A percentile compares a stretch with the other conserved stretches of the same genome.
Evolutionary conservation across 1,140 invertebrate genomes (phyloP).

Genomic region (Saccostrea glomerata): DNA sequence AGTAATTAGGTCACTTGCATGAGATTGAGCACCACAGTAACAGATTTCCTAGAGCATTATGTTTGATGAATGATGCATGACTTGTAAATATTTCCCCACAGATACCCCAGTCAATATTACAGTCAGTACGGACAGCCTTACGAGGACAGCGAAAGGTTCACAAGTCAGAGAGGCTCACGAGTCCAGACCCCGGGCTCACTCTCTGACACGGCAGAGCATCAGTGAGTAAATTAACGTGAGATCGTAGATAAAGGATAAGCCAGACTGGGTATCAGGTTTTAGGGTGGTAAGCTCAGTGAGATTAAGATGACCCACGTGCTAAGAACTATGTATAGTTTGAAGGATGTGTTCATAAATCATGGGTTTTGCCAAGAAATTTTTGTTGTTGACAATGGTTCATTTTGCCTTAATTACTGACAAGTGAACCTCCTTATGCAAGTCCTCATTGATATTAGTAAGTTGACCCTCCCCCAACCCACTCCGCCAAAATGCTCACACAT

Average conservation of each 20-base stretch:
- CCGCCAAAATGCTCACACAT: too few relatives aligned
- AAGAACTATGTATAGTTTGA: too few relatives aligned
- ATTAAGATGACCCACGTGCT: too few relatives aligned
- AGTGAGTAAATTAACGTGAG: constrained; percentile 41
- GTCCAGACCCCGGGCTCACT: constrained; percentile 62
- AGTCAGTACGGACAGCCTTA: constrained; percentile 50
- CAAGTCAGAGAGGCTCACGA: constrained; percentile 58
- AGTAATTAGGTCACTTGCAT: not conserved
- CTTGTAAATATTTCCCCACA: constrained; percentile 45
- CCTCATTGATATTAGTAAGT: too few relatives aligned
- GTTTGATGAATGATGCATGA: constrained; percentile 36
- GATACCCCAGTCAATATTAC: constrained; percentile 44
- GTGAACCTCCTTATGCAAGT: too few relatives aligned
- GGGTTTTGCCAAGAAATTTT: too few relatives aligned
- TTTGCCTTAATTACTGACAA: too few relatives aligned
- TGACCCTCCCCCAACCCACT: too few relatives aligned
- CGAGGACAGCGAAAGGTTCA: constrained; percentile 50
- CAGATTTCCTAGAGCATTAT: constrained; percentile 8
- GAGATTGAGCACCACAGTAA: not conserved
- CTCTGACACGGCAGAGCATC: constrained; percentile 55
- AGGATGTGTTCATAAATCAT: too few relatives aligned
- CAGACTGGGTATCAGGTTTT: too few relatives aligned
- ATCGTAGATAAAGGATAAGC: not conserved
- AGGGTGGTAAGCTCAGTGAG: too few relatives aligned
- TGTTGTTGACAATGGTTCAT: too few relatives aligned